phyloP scores from a whole-genome alignment of 2,797 vertebrate genomes.

The Paedocypris micromegethes region DNA sequence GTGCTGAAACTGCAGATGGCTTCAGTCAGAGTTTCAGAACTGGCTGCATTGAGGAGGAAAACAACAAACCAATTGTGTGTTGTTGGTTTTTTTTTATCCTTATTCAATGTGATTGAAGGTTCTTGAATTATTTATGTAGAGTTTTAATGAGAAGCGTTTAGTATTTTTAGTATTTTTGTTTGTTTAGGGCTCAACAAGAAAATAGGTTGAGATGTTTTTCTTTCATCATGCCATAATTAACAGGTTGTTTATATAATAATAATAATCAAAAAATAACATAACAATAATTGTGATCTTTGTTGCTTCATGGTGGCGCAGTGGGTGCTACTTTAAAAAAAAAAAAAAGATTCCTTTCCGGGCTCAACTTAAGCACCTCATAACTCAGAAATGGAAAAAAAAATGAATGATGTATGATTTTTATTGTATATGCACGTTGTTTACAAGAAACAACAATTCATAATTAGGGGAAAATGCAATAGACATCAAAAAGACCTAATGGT shows the following conservation, averaged over 20 bases:
- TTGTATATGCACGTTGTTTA: too few species aligned
- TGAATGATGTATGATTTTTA: too few species aligned
- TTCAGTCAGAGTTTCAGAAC: conserved; percentile 4
- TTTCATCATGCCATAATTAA: conserved; percentile 33
- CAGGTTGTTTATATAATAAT: conserved; percentile 49
- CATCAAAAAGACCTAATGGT: too few species aligned
- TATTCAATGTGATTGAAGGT: not conserved
- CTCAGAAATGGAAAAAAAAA: too few species aligned
- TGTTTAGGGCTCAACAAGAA: conserved; percentile 1
- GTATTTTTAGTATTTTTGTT: not conserved
- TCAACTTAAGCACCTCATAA: too few species aligned
- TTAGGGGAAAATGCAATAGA: too few species aligned
- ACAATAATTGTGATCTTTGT: too few species aligned
- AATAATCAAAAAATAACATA: conserved; percentile 50
- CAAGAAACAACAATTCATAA: too few species aligned
- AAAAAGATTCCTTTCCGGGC: too few species aligned
- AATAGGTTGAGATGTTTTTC: conserved; percentile 24
- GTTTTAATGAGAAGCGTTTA: conserved; percentile 8
- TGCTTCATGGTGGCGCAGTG: too few species aligned
- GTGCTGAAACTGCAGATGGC: conserved; percentile 10
- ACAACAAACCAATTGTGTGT: conserved; percentile 4
- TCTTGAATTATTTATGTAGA: not conserved
- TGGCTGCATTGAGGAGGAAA: not conserved
- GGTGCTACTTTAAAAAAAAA: too few species aligned
- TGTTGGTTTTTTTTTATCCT: not conserved